Evolutionary conservation across 2,113 vertebrate species (phyloP).

Genomic region (Mesembrinibis cayennensis): DNA sequence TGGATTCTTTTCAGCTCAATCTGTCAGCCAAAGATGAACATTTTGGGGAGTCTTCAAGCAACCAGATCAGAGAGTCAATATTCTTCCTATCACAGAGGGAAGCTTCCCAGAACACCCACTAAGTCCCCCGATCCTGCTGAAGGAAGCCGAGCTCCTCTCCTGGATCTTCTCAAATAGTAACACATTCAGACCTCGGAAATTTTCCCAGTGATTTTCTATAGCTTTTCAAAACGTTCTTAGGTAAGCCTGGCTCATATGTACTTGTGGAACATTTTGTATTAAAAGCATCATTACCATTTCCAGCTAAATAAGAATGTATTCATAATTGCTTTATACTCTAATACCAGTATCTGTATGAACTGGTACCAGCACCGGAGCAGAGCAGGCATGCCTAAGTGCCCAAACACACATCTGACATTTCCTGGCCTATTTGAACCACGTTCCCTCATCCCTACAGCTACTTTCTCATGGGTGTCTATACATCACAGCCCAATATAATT

Average conservation of each 20-base stretch:
- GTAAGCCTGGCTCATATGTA: not conserved
- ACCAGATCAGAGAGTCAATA: not conserved
- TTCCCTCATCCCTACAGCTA: not conserved
- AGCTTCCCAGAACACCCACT: not conserved
- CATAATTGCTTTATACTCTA: not conserved
- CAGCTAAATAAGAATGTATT: not conserved
- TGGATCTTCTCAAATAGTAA: not conserved
- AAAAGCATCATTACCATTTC: not conserved
- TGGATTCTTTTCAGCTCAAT: not conserved
- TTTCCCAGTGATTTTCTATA: not conserved
- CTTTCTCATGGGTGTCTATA: not conserved
- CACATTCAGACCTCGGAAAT: not conserved
- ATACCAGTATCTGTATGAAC: not conserved
- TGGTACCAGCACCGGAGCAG: fast-evolving
- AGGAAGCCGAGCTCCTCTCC: not conserved
- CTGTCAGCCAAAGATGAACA: not conserved
- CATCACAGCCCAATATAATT: not conserved
- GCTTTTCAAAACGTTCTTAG: not conserved
- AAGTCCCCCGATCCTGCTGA: not conserved
- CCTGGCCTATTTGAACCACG: fast-evolving
- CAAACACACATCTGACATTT: not conserved
- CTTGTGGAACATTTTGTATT: not conserved
- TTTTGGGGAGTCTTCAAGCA: not conserved
- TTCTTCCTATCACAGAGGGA: not conserved
- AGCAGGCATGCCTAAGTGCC: not conserved